phyloP scores from a whole-genome alignment of 2,888 invertebrate species.

The Sphaeridia pumilis region DNA sequence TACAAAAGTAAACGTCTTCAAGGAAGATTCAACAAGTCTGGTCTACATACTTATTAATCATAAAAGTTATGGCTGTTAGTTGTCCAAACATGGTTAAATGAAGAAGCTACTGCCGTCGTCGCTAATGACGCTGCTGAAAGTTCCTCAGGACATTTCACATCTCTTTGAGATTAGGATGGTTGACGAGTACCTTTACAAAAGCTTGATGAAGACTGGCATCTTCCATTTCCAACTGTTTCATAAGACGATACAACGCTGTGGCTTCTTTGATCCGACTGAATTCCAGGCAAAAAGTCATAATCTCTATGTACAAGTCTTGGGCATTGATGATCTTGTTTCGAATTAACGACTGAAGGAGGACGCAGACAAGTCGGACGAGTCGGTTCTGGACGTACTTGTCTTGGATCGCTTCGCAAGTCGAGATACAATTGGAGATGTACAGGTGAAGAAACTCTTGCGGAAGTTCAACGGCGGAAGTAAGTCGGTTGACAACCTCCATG shows the following conservation, averaged over 20 bases:
- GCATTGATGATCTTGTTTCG: conserved; percentile 96
- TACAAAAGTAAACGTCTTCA: too few species aligned
- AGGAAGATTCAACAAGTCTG: too few species aligned
- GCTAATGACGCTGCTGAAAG: too few species aligned
- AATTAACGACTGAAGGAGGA: conserved; percentile 91
- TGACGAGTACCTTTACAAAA: conserved; percentile 10
- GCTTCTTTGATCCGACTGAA: conserved; percentile 94
- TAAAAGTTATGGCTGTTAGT: too few species aligned
- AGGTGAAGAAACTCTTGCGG: conserved; percentile 95
- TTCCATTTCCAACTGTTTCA: conserved; percentile 55
- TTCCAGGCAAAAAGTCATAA: conserved; percentile 95
- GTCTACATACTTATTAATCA: too few species aligned
- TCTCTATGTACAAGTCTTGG: conserved; percentile 90
- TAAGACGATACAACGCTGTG: conserved; percentile 76
- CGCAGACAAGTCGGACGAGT: conserved; percentile 88
- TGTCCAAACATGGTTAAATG: too few species aligned
- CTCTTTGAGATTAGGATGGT: conserved; percentile 12
- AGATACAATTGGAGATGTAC: conserved; percentile 95
- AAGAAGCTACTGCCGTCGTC: too few species aligned
- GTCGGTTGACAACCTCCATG: conserved; percentile 75
- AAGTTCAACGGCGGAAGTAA: conserved; percentile 82
- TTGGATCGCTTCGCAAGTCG: conserved; percentile 90
- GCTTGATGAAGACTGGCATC: conserved; percentile 12
- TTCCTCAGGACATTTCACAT: too few species aligned
- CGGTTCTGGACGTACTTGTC: conserved; percentile 96